Conservation (phyloP, 2,888 invertebrate genomes). For the Chalcis sispes region DNA sequence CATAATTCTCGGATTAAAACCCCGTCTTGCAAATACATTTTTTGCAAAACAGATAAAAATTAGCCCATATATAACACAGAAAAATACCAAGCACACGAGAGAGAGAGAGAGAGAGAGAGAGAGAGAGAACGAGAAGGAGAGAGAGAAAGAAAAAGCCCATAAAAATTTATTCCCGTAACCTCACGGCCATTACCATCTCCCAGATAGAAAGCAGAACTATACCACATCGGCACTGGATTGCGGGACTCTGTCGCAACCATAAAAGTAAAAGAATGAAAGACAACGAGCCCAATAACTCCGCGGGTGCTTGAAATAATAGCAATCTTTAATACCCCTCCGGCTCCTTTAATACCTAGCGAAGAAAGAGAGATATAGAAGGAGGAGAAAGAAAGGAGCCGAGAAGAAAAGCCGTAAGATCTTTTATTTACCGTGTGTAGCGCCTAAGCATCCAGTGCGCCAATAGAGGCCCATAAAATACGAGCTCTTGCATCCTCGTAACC, state of each 20-base stretch:
- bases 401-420: constrained; percentile 10
- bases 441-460: constrained; percentile 17
- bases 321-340: constrained; percentile 7
- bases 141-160: no score
- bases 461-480: constrained; percentile 46
- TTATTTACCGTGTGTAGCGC: constrained; percentile 42
- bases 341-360: no score
- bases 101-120: no score
- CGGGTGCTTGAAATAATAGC: constrained; percentile 14
- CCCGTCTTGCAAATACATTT: no score
- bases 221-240: neutral
- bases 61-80: no score
- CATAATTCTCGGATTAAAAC: no score
- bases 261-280: neutral
- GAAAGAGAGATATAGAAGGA: neutral
- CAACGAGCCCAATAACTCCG: constrained; percentile 20
- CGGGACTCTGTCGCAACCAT: neutral
- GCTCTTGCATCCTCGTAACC: constrained; percentile 27
- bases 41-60: no score
- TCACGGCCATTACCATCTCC: neutral
- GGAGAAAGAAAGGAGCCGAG: neutral
- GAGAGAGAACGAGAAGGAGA: no score
- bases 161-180: neutral
- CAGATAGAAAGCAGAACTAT: neutral
- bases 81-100: no score